Base-by-base conservation (phyloP, 2,113 vertebrate genomes). In the Psilopogon haemacephalus region DNA sequence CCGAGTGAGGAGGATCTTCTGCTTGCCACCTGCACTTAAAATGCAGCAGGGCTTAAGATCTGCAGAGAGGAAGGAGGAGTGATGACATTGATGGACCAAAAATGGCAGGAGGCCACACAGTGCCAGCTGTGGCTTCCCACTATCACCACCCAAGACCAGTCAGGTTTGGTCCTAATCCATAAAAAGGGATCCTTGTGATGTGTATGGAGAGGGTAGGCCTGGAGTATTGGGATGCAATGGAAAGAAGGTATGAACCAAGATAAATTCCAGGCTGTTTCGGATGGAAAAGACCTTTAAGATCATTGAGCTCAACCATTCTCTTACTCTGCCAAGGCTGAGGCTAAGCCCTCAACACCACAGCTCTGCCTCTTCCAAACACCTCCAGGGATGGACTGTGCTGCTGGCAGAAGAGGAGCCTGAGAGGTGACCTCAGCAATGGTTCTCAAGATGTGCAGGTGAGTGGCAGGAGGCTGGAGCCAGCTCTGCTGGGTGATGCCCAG, bases 21-120 rank as follows among this genome's bases (percentile, higher is more conserved):
- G 60, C 17, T 56, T 86, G 27, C 81, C 68, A 85, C 85, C 75
- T 91, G 75, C 38, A 74, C 77, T 85, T 58, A 55, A 83, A 86
- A 85, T 73, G 44, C 15, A 74, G 40, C 12, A 80, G 8, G 33
- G 23, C 9, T 94, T 87, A 65, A 65, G 67, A 55, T 50, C 69
- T 69, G 37, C 21, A 70, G 48, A 76, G 74, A 81, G 37, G 33
- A n/a, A 9, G 4, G 63, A 88, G 56, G 20, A 46, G 17, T 17
- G 32, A 71, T 15, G 14, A 8, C 26, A 27, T 4, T 2, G 37
- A 69, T 40, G 15, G 63, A 62, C 16, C 35, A 72, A 58, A 54
- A 89, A 72, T 15, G 73, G 26, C 27, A 55, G 0, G 0, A 11
- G 12, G 5, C 30, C 33, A 42, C 68, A 35, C 3, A 15, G 42